Evolutionary conservation across 2,888 invertebrate genomes (phyloP).

Genomic region (Galerucella calmariensis): DNA sequence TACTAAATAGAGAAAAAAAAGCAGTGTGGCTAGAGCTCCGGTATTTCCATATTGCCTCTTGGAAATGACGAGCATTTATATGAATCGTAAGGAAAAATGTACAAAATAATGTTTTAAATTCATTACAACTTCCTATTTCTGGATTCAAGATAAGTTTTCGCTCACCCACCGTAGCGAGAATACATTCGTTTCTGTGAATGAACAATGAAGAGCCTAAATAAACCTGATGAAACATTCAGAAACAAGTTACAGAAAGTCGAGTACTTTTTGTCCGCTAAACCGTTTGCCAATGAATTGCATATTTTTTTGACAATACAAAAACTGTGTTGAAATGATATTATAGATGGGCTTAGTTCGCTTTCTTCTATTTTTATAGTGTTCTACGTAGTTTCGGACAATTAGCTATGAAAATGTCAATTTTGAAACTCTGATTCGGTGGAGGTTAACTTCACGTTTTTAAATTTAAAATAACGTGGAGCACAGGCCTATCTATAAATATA

Average conservation of each 20-base stretch:
- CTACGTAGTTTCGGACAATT: conserved; percentile 5
- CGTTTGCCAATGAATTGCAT: conserved; percentile 1
- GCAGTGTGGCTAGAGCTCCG: neutral
- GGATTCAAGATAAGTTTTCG: too few relatives aligned
- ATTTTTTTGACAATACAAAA: conserved; percentile 23
- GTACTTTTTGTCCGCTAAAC: too few relatives aligned
- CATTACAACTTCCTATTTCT: too few relatives aligned
- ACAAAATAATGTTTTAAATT: neutral
- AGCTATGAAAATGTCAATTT: conserved; percentile 1
- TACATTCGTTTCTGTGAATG: too few relatives aligned
- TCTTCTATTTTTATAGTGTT: conserved; percentile 3
- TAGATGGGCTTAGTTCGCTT: conserved; percentile 12
- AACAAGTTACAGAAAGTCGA: too few relatives aligned
- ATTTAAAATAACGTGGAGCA: conserved; percentile 20
- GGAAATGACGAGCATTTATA: neutral
- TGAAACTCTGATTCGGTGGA: neutral
- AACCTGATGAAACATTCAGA: too few relatives aligned
- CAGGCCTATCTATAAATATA: too few relatives aligned
- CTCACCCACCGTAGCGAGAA: too few relatives aligned
- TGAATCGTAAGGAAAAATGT: neutral
- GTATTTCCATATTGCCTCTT: neutral
- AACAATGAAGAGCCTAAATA: too few relatives aligned
- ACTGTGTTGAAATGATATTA: neutral
- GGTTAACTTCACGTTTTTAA: neutral
- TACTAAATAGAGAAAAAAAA: neutral